These are phyloP conservation scores for Phrynocephalus guinanensis DNA, from an alignment of 2,797 vertebrate genomes.

Conservation along the genomic window DNA sequence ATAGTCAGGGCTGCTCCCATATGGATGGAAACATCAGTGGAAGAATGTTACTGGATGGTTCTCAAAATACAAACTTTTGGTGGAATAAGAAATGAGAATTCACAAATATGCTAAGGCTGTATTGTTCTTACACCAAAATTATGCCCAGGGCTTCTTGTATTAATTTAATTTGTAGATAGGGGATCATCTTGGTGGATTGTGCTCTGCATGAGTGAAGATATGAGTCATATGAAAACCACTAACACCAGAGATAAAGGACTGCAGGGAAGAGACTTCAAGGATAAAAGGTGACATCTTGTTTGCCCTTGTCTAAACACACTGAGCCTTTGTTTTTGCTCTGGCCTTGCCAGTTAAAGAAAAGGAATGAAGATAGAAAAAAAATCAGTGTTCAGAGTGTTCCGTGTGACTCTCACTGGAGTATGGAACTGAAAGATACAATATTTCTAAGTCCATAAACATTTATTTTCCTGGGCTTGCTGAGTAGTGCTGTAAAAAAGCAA, in stretches of 20 bases:
- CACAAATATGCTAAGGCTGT: background rate
- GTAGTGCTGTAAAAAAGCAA: background rate
- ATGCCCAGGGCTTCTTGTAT: background rate
- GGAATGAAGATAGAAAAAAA: slow-evolving; percentile 26
- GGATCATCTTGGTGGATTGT: slow-evolving; percentile 1
- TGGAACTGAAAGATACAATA: slow-evolving; percentile 26
- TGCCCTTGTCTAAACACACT: slow-evolving; percentile 19
- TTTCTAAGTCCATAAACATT: slow-evolving; percentile 16
- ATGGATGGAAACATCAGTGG: slow-evolving; percentile 27
- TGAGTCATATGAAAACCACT: slow-evolving; percentile 19
- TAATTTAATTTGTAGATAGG: slow-evolving; percentile 9
- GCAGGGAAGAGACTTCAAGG: slow-evolving; percentile 36
- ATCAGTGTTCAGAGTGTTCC: slow-evolving; percentile 25
- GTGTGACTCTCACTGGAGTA: slow-evolving; percentile 1
- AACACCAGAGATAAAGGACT: slow-evolving; percentile 15
- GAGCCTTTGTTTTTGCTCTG: slow-evolving; percentile 44
- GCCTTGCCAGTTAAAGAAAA: slow-evolving; percentile 27
- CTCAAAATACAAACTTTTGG: background rate
- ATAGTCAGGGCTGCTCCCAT: background rate
- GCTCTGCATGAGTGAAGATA: background rate
- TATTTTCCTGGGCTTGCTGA: background rate
- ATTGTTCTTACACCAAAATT: background rate
- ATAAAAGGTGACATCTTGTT: slow-evolving; percentile 37
- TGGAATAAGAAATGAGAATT: slow-evolving; percentile 14
- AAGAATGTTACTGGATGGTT: background rate